Base-by-base conservation (phyloP, 2,113 vertebrate genomes). In the Dicerorhinus sumatrensis region DNA sequence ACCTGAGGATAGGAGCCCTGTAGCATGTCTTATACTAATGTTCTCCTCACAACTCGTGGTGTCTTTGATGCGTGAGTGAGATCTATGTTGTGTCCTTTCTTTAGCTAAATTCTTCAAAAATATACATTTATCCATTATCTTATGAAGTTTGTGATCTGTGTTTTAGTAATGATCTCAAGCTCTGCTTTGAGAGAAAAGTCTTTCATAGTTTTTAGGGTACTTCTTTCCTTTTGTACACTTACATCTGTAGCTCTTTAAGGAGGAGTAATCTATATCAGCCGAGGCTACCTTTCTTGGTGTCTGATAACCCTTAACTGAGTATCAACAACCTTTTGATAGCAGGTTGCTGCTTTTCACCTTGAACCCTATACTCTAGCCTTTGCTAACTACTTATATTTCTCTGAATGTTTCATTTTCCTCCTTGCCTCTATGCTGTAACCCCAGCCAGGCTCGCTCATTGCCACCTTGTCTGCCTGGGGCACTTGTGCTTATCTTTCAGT, bases 41-140 rank as follows among this genome's bases (percentile, higher is more conserved):
- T 87, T 3, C 39, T 69, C 4, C 33, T 88, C 73, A 75, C 82
- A 91, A 25, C 51, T 70, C n/a, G n/a, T 75, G 60, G 76, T n/a
- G 21, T 88, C 14, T 76, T 75, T 70, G 36, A 56, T 93, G 60
- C 7, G 2, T 58, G 67, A 84, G 56, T 82, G 36, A 94, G 21
- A 58, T 91, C 51, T 82, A 18, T 33, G 18, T 88, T 76, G 58
- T 85, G 31, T 84, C 39, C 56, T 87, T 93, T 93, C 39, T 81
- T 88, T 72, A 93, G 87, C 70, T 73, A n/a, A 70, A 8, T 94
- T 88, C 13, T 96, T 88, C 21, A 56, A 81, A 83, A 92, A 80
- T 54, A 51, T 1, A 6, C 14, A 20, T 83, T 92, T 79, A 73
- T 48, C 42, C 54, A 76, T 89, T 76, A 21, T 87, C 46, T 88